Evolutionary conservation across 1,140 invertebrate species (phyloP).

Genomic region (Ceratina australensis): DNA sequence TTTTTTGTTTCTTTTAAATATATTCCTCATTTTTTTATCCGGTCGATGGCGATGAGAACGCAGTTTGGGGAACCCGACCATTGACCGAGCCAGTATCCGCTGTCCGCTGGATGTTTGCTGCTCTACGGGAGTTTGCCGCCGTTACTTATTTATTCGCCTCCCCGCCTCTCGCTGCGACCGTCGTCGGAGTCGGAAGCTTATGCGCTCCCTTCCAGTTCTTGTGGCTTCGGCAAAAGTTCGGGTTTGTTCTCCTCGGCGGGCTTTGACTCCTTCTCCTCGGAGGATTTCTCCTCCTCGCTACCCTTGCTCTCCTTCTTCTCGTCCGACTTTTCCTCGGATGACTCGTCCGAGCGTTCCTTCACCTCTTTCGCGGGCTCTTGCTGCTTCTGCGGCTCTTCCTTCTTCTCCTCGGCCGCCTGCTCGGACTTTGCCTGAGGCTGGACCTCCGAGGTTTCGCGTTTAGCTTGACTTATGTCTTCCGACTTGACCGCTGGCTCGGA

Average conservation of each 20-base stretch:
- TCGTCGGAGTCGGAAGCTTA: constrained; percentile 19
- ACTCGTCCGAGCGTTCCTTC: constrained; percentile 53
- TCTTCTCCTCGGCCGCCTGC: constrained; percentile 29
- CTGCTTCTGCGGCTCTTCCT: constrained; percentile 29
- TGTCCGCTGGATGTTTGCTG: constrained; percentile 46
- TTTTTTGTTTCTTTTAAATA: neutral
- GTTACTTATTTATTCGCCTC: constrained; percentile 27
- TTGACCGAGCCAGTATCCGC: constrained; percentile 52
- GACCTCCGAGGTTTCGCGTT: constrained; percentile 33
- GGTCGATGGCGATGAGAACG: constrained; percentile 37
- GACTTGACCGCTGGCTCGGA: constrained; percentile 4
- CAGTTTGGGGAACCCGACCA: constrained; percentile 41
- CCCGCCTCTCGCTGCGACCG: constrained; percentile 27
- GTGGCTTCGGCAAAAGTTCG: constrained; percentile 57
- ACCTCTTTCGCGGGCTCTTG: constrained; percentile 16
- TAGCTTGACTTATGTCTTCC: constrained; percentile 48
- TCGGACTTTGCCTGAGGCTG: constrained; percentile 37
- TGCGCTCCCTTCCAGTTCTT: constrained; percentile 40
- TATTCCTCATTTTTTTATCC: constrained; percentile 12
- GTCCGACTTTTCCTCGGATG: constrained; percentile 46
- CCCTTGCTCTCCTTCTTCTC: constrained; percentile 53
- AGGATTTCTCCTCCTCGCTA: constrained; percentile 64
- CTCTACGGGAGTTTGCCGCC: constrained; percentile 49
- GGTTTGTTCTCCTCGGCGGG: constrained; percentile 43
- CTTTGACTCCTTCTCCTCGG: constrained; percentile 60